Percentiles rank a stretch among this genome's conserved stretches.
These are phyloP conservation scores for Pachyrhynchus sulphureomaculatus DNA, from an alignment of 1,140 invertebrate genomes.

Conservation along the genomic window DNA sequence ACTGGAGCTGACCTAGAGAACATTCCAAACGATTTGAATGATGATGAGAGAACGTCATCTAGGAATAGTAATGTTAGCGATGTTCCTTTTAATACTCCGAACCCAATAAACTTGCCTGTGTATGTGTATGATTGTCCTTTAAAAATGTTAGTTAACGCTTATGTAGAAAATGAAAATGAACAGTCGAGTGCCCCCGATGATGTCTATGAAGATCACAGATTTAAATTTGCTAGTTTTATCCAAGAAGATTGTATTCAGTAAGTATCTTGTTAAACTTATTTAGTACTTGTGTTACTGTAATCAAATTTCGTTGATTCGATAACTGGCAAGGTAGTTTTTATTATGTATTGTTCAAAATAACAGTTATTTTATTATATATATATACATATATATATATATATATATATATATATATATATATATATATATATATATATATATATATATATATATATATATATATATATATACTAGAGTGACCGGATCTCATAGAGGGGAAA, in stretches of 20 bases:
- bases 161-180: conserved; percentile 54
- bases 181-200: conserved; percentile 45
- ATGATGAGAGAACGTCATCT: conserved; percentile 40
- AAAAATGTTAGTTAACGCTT: conserved; percentile 59
- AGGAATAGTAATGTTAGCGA: conserved; percentile 44
- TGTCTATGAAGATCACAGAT: conserved; percentile 58
- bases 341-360: too few species aligned
- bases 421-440: too few species aligned
- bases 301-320: too few species aligned
- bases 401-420: too few species aligned
- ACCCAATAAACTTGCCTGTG: conserved; percentile 59
- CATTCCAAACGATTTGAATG: conserved; percentile 34
- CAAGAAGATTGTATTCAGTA: conserved; percentile 28
- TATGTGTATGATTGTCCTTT: conserved; percentile 72
- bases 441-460: too few species aligned
- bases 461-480: too few species aligned
- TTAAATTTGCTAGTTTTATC: conserved; percentile 50
- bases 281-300: too few species aligned
- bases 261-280: too few species aligned
- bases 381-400: too few species aligned
- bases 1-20: conserved; percentile 35
- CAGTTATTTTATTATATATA: too few species aligned
- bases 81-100: conserved; percentile 45
- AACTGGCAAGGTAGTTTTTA: too few species aligned
- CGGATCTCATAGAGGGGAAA: too few species aligned